A percentile compares a stretch with the other conserved stretches of the same genome.
phyloP scores from a whole-genome alignment of 2,113 vertebrate species.

The Rhinolophus ferrumequinum region DNA sequence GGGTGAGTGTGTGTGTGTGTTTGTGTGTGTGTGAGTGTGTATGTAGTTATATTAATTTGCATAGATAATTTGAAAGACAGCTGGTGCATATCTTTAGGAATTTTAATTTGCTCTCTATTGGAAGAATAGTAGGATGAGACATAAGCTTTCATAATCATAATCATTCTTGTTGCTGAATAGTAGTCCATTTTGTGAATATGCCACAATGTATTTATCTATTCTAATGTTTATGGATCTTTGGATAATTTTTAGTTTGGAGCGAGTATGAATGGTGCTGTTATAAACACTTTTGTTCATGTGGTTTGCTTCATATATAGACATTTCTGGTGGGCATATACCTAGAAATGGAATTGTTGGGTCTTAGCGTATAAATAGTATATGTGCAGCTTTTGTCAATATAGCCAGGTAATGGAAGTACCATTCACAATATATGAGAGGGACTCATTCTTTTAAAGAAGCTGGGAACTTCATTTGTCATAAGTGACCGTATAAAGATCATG shows the following conservation, averaged over 20 bases:
- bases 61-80: slow-evolving; percentile 14
- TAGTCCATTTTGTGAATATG: not conserved
- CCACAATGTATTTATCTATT: not conserved
- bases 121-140: not conserved
- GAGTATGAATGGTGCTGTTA: not conserved
- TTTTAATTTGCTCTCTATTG: not conserved
- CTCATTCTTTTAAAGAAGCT: not conserved
- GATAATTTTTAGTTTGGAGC: not conserved
- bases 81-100: not conserved
- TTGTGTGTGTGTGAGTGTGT: not conserved
- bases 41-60: not conserved
- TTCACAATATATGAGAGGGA: not conserved
- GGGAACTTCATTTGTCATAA: not conserved
- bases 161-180: not conserved
- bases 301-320: not conserved
- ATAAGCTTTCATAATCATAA: not conserved
- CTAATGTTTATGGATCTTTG: not conserved
- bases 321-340: not conserved
- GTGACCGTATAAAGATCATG: not conserved
- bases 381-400: not conserved
- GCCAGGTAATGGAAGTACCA: not conserved
- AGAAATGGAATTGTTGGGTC: not conserved
- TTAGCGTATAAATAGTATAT: not conserved
- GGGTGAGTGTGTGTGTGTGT: not conserved
- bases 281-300: not conserved